Evolutionary conservation across 2,797 vertebrate species (phyloP), one percentile per base, ranked within the genome.

Genomic region (Pelodytes ibericus): DNA sequence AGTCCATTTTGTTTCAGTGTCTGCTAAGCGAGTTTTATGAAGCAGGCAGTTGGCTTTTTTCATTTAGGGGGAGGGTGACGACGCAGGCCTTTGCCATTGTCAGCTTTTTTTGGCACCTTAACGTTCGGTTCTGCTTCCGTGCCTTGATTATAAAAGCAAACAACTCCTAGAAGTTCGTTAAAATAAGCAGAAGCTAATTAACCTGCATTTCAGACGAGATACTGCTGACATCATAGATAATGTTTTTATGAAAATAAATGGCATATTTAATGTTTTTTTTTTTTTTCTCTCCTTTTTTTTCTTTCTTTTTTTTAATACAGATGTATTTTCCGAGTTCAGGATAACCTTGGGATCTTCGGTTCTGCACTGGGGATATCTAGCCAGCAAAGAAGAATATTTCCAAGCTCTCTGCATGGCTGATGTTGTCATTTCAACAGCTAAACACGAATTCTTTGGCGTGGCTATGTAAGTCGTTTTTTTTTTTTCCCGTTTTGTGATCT

Each of bases 1-100:
- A 99, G 97, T 98, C 96, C 97, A 99, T 99, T 99, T 99, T 99
- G 96, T 99, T 97, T 96, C 94, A 96, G 95, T 97, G 96, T 98
- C 96, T 96, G 96, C 96, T 97, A 97, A 99, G 96, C 95, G 96
- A 97, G 95, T 99, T 99, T 99, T 96, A 98, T 99, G 97, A 97
- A 98, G 96, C 96, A 97, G 94, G 94, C 96, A 96, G 96, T 96
- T 95, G 95, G 95, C 95, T 97, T 94, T n/a, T n/a, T 95, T 94
- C 93, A 94, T 94, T 94, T 93, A 92, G 93, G 90, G 92, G 87
- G 91, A 91, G 91, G 89, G 91, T 88, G 91, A 89, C 81, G 88
- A 88, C 89, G 86, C 87, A 85, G 89, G 91, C 91, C 89, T 90
- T 87, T 95, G 95, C 95, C 94, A 97, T 95, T 97, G 96, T 98